Base-by-base conservation (phyloP, 2,113 vertebrate genomes). In the Pholis gunnellus region DNA sequence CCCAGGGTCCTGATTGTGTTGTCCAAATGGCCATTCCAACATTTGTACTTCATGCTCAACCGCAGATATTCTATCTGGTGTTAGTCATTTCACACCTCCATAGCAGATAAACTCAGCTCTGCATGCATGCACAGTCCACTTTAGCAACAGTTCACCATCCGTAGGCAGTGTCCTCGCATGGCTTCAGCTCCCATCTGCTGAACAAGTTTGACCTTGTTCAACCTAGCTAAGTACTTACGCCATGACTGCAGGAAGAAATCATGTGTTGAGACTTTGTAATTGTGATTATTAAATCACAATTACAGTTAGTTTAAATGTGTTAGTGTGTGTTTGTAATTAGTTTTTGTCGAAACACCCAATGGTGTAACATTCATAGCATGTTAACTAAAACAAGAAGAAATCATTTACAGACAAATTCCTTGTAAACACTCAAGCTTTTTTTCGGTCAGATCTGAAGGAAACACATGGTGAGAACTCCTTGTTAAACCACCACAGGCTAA, bases 81-180 rank as follows among this genome's bases (percentile, higher is more conserved):
- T 69, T 70, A 73, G 79, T 83, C 72, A 83, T 84, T 79, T 89
- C 67, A 79, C 82, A 88, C 81, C 59, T 80, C 20, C 9, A 31
- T 64, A 75, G n/a, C 73, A 79, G 76, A 87, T 34, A 48, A 52
- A 22, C 75, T 80, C 52, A 38, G 40, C 69, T 67, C 48, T 69
- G 34, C 64, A 60, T 69, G 34, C 64, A 60, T 50, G 57, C 73
- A 67, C 57, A n/a, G 40, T 76, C 36, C 63, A 4, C 46, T 67
- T 42, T 29, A 46, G 50, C 48, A 79, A 31, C 60, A 68, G 65
- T 68, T 66, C 66, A 67, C 72, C 57, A 66, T 65, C 72, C 9
- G 4, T 10, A 27, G 63, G 44, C 31, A 52, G n/a, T 44, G 4
- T 81, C 72, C 46, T 84, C 78, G 54, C 75, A 65, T 20, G 9